These are phyloP conservation scores for Diorhabda sublineata DNA, from an alignment of 1,140 invertebrate species.

Conservation along the genomic window DNA sequence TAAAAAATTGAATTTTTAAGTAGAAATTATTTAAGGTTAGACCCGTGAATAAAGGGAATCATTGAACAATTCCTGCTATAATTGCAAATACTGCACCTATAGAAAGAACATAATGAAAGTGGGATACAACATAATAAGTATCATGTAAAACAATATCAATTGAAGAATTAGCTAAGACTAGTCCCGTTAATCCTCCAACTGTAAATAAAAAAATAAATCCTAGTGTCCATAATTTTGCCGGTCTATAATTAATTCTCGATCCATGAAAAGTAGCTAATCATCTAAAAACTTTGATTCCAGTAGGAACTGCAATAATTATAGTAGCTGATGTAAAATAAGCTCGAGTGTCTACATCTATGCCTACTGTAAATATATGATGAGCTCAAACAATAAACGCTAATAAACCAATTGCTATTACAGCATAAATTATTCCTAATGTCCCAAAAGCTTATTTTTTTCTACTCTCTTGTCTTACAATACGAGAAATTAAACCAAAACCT, in stretches of 20 bases:
- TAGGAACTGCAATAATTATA: conserved; percentile 68
- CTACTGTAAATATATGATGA: conserved; percentile 70
- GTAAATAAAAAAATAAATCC: conserved; percentile 72
- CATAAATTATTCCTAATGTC: conserved; percentile 59
- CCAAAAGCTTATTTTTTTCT: conserved; percentile 59
- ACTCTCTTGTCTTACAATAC: conserved; percentile 58
- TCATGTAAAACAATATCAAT: conserved; percentile 69
- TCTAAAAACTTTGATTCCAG: conserved; percentile 65
- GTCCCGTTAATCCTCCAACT: conserved; percentile 59
- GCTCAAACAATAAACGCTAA: conserved; percentile 67
- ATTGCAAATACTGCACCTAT: conserved; percentile 68
- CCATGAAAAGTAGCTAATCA: conserved; percentile 58
- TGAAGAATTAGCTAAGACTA: conserved; percentile 65
- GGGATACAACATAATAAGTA: conserved; percentile 72
- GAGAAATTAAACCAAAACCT: conserved; percentile 62
- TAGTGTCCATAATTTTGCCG: conserved; percentile 58
- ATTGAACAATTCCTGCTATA: conserved; percentile 63
- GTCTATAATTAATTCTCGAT: conserved; percentile 51
- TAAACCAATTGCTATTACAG: conserved; percentile 61
- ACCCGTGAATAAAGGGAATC: conserved; percentile 62
- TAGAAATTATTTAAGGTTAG: conserved; percentile 52
- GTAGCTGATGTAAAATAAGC: conserved; percentile 70
- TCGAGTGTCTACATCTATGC: conserved; percentile 67
- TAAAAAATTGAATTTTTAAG: conserved; percentile 58
- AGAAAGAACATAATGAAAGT: conserved; percentile 68